Conservation (phyloP, 2,888 invertebrate species). For the Plebejus melissa region DNA sequence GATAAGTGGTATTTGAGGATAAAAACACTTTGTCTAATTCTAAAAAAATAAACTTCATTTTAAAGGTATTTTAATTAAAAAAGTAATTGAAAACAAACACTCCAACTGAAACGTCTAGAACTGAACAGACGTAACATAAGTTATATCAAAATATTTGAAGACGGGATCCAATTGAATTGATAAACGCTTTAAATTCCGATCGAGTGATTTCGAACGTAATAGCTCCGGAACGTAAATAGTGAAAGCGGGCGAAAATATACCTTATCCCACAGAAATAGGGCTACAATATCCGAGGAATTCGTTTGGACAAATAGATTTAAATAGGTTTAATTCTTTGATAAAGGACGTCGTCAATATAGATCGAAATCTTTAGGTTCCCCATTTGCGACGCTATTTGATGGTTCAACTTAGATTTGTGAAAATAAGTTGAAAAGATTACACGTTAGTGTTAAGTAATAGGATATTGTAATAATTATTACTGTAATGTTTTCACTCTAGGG, state of each 20-base stretch:
- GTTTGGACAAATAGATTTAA: conserved; percentile 12
- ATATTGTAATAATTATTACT: too few relatives aligned
- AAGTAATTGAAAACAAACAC: background rate
- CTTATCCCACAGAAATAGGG: background rate
- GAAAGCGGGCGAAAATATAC: background rate
- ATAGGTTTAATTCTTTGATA: conserved; percentile 20
- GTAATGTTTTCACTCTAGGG: too few relatives aligned
- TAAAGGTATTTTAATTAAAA: background rate
- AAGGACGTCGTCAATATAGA: conserved; percentile 5
- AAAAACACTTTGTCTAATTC: background rate
- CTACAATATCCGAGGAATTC: background rate
- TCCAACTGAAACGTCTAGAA: conserved; percentile 1
- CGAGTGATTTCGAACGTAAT: conserved; percentile 35
- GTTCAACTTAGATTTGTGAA: background rate
- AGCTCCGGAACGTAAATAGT: conserved; percentile 27
- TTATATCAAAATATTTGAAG: conserved; percentile 36
- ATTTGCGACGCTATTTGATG: background rate
- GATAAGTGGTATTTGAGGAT: too few relatives aligned
- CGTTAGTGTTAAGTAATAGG: too few relatives aligned
- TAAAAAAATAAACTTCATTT: background rate
- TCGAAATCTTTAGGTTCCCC: background rate
- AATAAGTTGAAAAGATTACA: background rate
- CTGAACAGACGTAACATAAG: conserved; percentile 29
- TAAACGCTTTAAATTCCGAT: conserved; percentile 38
- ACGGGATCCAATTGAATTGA: conserved; percentile 37